Conservation (phyloP, 1,140 invertebrate species). For the Megalonaias nervosa region DNA sequence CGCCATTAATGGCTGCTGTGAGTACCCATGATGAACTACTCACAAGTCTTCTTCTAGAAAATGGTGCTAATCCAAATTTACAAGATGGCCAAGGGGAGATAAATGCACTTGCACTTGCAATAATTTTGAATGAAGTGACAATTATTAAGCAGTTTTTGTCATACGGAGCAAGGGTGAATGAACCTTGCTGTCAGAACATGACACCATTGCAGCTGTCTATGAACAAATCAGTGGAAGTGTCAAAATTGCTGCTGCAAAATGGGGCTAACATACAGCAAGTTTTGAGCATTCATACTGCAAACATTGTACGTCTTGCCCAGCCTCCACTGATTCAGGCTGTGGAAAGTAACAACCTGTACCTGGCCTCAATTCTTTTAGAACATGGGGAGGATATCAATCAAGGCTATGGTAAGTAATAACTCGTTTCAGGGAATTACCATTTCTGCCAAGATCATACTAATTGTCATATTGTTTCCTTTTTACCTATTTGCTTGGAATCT, state of each 20-base stretch:
- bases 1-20: slow-evolving; percentile 34
- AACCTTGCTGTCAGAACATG: slow-evolving; percentile 33
- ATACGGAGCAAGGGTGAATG: slow-evolving; percentile 41
- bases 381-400: slow-evolving; percentile 44
- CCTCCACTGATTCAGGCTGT: slow-evolving; percentile 41
- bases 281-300: slow-evolving; percentile 20
- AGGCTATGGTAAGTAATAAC: slow-evolving; percentile 20
- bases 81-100: slow-evolving; percentile 24
- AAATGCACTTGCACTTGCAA: slow-evolving; percentile 43
- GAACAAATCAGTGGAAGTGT: slow-evolving; percentile 40
- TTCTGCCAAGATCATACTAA: no score
- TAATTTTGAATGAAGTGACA: slow-evolving; percentile 41
- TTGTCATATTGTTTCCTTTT: no score
- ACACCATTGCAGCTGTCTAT: slow-evolving; percentile 48
- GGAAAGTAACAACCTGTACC: slow-evolving; percentile 29
- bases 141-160: slow-evolving; percentile 43
- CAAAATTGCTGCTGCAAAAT: slow-evolving; percentile 40
- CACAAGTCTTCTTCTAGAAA: slow-evolving; percentile 29
- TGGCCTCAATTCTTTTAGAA: slow-evolving; percentile 40
- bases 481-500: no score
- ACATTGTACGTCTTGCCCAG: slow-evolving; percentile 27
- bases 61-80: slow-evolving; percentile 38
- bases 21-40: slow-evolving; percentile 35
- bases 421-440: no score
- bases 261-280: slow-evolving; percentile 41